Evolutionary conservation across 2,888 invertebrate genomes (phyloP).

Genomic region (Sicus ferrugineus): DNA sequence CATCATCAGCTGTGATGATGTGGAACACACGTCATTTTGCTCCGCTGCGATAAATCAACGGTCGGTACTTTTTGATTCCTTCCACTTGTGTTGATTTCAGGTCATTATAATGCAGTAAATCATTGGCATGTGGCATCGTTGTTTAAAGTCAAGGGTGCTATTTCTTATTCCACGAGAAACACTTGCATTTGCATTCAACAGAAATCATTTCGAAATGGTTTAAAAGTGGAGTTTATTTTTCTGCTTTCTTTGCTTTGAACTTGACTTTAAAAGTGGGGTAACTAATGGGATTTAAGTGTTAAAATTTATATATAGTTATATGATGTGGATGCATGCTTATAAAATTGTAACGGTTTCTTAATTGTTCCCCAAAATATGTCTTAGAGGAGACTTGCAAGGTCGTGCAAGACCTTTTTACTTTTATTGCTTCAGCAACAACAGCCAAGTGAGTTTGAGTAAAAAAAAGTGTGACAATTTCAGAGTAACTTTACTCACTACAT

Average conservation of each 20-base stretch:
- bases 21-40: slow-evolving; percentile 6
- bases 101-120: slow-evolving; percentile 34
- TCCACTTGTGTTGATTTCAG: slow-evolving; percentile 29
- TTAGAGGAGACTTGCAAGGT: too few relatives aligned
- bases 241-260: background rate
- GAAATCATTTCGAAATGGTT: background rate
- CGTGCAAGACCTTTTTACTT: too few relatives aligned
- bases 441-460: too few relatives aligned
- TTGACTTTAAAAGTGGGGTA: background rate
- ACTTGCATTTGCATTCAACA: slow-evolving; percentile 18
- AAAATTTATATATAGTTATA: too few relatives aligned
- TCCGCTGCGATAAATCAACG: slow-evolving; percentile 15
- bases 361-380: too few relatives aligned
- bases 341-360: too few relatives aligned
- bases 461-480: too few relatives aligned
- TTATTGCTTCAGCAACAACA: too few relatives aligned
- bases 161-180: background rate
- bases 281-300: too few relatives aligned
- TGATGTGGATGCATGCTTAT: too few relatives aligned
- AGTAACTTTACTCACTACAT: background rate
- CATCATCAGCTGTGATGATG: background rate
- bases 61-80: slow-evolving; percentile 25
- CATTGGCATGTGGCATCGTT: slow-evolving; percentile 27
- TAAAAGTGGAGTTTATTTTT: background rate
- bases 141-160: slow-evolving; percentile 7